Conservation (phyloP, 2,113 vertebrate genomes). For the Melanerpes formicivorus region DNA sequence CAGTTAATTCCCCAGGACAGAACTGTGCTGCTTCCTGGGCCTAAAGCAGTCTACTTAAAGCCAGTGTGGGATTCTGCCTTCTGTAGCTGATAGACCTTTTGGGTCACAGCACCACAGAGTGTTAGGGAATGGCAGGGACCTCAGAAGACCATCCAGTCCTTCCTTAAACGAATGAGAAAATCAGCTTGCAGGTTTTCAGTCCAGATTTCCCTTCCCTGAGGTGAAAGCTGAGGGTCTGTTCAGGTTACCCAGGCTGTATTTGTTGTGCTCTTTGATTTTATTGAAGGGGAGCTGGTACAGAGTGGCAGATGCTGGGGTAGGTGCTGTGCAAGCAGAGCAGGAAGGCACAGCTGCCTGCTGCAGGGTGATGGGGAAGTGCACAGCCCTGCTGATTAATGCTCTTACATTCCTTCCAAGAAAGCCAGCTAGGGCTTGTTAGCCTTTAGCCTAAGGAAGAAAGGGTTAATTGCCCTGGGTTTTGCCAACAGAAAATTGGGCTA, state of each 20-base stretch:
- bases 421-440: not conserved
- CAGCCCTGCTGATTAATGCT: not conserved
- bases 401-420: not conserved
- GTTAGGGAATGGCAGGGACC: too few relatives aligned
- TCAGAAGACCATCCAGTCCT: not conserved
- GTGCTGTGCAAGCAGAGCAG: not conserved
- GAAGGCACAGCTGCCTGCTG: fast-evolving
- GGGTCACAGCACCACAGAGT: not conserved
- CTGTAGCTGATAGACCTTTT: not conserved
- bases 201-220: not conserved
- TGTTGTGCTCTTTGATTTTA: not conserved
- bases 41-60: not conserved
- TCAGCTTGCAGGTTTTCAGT: not conserved
- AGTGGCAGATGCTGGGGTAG: not conserved
- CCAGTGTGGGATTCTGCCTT: not conserved
- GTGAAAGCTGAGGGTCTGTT: not conserved
- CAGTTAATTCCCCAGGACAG: not conserved
- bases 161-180: not conserved
- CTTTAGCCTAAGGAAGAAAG: not conserved
- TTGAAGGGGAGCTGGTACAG: fast-evolving
- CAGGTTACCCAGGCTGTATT: not conserved
- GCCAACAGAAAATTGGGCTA: slow-evolving; percentile 1
- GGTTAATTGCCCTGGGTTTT: not conserved
- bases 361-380: not conserved
- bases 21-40: not conserved